phyloP scores from a whole-genome alignment of 2,888 invertebrate genomes.

The Aphodius sticticus region DNA sequence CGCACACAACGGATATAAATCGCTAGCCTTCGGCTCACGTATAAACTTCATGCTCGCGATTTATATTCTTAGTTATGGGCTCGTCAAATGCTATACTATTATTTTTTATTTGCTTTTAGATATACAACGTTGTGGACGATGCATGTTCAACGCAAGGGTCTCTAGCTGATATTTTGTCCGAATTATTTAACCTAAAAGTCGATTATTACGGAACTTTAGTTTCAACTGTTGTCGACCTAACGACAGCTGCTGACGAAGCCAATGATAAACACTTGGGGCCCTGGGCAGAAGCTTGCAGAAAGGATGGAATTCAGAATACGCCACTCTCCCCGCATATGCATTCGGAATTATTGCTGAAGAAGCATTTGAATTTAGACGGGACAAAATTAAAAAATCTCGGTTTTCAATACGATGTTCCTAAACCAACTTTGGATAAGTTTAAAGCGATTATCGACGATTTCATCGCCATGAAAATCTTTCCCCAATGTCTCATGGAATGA shows the following conservation, averaged over 20 bases:
- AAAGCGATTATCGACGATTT: constrained; percentile 81
- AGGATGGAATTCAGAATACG: constrained; percentile 79
- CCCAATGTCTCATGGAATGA: constrained; percentile 66
- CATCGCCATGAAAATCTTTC: constrained; percentile 83
- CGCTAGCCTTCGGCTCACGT: no score
- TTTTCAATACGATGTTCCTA: constrained; percentile 69
- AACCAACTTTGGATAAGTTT: constrained; percentile 61
- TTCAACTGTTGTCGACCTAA: constrained; percentile 83
- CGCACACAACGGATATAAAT: no score
- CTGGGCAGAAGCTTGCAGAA: constrained; percentile 88
- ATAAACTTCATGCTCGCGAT: no score
- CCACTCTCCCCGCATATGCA: constrained; percentile 90
- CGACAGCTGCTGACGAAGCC: constrained; percentile 84
- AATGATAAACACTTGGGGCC: constrained; percentile 93
- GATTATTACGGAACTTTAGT: constrained; percentile 87
- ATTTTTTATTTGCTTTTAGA: constrained; percentile 58
- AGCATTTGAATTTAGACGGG: constrained; percentile 80
- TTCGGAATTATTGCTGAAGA: constrained; percentile 81
- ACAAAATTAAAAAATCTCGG: constrained; percentile 68
- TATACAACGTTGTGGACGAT: constrained; percentile 85
- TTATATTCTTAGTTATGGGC: no score
- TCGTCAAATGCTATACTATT: constrained; percentile 11
- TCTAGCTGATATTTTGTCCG: constrained; percentile 79
- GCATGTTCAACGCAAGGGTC: constrained; percentile 86
- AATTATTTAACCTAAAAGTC: constrained; percentile 85